A percentile compares a stretch with the other conserved stretches of the same genome.
These are phyloP conservation scores for Phrynosoma platyrhinos DNA, from an alignment of 2,113 vertebrate species.

Conservation along the genomic window DNA sequence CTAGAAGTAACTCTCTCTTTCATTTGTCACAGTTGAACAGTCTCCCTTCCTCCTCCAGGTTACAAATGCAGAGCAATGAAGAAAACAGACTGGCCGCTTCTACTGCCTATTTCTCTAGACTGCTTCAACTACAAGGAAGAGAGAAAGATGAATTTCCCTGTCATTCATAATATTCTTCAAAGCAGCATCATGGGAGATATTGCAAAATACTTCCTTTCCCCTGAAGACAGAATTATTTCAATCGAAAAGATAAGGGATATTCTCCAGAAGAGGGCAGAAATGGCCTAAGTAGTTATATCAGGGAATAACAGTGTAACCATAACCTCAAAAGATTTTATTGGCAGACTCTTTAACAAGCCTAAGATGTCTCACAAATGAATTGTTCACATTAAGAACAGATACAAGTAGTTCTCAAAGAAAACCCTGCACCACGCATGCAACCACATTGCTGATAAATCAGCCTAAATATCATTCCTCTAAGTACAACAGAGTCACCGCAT, in stretches of 20 bases:
- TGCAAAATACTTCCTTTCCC: background rate
- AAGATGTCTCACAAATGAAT: background rate
- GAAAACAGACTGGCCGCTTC: background rate
- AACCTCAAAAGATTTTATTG: background rate
- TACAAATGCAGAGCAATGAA: background rate
- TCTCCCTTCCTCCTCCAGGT: background rate
- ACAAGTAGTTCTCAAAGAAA: background rate
- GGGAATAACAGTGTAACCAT: background rate
- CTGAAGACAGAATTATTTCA: background rate
- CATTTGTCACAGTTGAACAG: background rate
- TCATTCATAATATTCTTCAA: too few relatives aligned
- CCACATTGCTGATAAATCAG: background rate
- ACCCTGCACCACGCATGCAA: too few relatives aligned
- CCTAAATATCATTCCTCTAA: too few relatives aligned
- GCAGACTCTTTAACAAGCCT: background rate
- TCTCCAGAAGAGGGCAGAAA: background rate
- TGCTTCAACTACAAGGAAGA: background rate
- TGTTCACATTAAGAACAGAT: too few relatives aligned
- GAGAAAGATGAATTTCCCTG: background rate
- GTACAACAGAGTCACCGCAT: background rate
- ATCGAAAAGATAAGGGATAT: background rate
- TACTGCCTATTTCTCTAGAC: background rate
- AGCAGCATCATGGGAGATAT: background rate
- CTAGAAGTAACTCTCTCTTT: background rate
- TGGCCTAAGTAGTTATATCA: background rate